phyloP scores from a whole-genome alignment of 2,113 vertebrate genomes.

The Piliocolobus tephrosceles region DNA sequence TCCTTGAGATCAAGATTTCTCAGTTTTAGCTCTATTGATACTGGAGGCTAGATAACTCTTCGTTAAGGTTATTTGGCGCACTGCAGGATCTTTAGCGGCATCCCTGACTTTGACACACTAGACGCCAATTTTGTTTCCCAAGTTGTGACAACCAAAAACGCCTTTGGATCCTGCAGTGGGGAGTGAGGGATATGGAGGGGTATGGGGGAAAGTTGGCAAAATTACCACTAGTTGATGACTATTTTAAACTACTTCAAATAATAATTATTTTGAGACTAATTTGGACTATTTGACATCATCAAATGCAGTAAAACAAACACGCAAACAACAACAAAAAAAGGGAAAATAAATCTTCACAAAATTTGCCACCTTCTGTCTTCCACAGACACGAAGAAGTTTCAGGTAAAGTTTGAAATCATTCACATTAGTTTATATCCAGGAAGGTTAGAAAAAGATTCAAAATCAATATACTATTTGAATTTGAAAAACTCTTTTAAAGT shows the following conservation, averaged over 20 bases:
- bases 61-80: not conserved
- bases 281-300: not conserved
- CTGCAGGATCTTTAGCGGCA: not conserved
- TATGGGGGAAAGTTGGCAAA: not conserved
- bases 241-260: conserved; percentile 11
- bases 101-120: not conserved
- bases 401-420: conserved; percentile 37
- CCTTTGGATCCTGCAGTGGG: not conserved
- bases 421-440: not conserved
- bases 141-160: not conserved
- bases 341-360: not conserved
- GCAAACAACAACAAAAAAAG: too few relatives aligned
- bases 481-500: not conserved
- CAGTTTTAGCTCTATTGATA: not conserved
- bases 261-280: conserved; percentile 23
- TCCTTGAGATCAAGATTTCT: not conserved
- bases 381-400: conserved; percentile 1
- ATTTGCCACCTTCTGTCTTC: conserved; percentile 11
- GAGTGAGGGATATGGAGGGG: not conserved
- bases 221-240: not conserved
- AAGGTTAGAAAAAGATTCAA: not conserved
- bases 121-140: not conserved
- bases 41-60: not conserved
- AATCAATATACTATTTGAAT: not conserved
- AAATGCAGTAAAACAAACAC: not conserved